phyloP scores from a whole-genome alignment of 2,888 invertebrate species.

The Phyllotreta cruciferae region DNA sequence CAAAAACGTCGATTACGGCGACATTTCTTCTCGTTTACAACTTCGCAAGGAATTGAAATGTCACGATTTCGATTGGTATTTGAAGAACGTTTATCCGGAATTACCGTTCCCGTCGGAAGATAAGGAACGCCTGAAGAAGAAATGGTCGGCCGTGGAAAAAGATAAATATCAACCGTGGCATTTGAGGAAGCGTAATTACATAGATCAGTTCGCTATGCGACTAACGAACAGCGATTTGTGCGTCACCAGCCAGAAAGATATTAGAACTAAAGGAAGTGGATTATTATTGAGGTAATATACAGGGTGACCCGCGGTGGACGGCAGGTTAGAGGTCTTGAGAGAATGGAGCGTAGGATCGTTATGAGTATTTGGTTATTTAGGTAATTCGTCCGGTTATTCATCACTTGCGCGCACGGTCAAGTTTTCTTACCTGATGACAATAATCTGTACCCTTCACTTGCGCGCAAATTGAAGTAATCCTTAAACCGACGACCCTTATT shows the following conservation, averaged over 20 bases:
- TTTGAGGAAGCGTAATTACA: slow-evolving; percentile 77
- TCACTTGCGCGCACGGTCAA: too few relatives aligned
- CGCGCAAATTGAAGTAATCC: too few relatives aligned
- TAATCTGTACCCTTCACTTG: too few relatives aligned
- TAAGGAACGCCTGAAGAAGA: slow-evolving; percentile 64
- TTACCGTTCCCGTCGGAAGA: slow-evolving; percentile 70
- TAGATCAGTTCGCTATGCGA: slow-evolving; percentile 72
- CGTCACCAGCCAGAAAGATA: slow-evolving; percentile 77
- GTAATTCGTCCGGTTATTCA: too few relatives aligned
- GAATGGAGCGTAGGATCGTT: too few relatives aligned
- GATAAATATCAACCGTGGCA: slow-evolving; percentile 84
- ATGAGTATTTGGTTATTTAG: too few relatives aligned
- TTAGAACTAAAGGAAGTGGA: slow-evolving; percentile 72
- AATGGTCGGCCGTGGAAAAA: slow-evolving; percentile 68
- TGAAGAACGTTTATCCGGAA: slow-evolving; percentile 85
- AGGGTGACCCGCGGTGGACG: too few relatives aligned
- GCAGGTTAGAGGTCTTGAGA: too few relatives aligned
- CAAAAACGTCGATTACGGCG: slow-evolving; percentile 73
- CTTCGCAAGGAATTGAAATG: slow-evolving; percentile 80
- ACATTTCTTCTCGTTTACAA: slow-evolving; percentile 76
- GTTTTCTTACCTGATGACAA: too few relatives aligned
- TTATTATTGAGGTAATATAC: slow-evolving; percentile 34
- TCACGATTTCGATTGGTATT: slow-evolving; percentile 86
- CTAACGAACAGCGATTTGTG: slow-evolving; percentile 78
- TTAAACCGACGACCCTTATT: too few relatives aligned